Evolutionary conservation across 2,888 invertebrate species (phyloP).

Genomic region (Pachliopta kotzebuea): DNA sequence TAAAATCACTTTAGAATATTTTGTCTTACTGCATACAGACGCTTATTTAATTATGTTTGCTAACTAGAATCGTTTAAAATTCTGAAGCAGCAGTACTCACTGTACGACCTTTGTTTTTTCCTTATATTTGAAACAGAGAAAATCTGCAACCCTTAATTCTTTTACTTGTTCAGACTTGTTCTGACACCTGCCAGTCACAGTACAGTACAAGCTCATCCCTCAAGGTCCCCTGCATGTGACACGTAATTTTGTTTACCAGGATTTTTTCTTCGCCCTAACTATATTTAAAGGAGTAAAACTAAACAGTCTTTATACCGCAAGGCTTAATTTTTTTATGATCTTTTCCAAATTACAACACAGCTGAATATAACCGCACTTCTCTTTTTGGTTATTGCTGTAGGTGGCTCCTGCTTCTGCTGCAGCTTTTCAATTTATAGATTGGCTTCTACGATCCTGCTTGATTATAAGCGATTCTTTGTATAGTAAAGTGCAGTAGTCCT

Average conservation of each 20-base stretch:
- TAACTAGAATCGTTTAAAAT: background rate
- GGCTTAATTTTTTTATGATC: background rate
- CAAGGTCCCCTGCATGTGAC: background rate
- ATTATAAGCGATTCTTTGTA: too few relatives aligned
- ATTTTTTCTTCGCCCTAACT: background rate
- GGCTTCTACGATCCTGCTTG: too few relatives aligned
- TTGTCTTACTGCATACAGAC: too few relatives aligned
- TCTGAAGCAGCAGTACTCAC: background rate
- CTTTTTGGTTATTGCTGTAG: too few relatives aligned
- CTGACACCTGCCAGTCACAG: constrained; percentile 13
- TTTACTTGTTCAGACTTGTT: constrained; percentile 8
- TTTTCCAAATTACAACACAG: background rate
- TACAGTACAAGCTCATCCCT: constrained; percentile 2
- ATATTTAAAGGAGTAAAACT: background rate
- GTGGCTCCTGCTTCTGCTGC: background rate
- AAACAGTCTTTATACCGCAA: too few relatives aligned
- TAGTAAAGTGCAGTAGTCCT: too few relatives aligned
- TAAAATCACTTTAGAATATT: too few relatives aligned
- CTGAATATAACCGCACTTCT: background rate
- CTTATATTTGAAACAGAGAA: background rate
- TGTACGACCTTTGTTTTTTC: background rate
- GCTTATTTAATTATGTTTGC: background rate
- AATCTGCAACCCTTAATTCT: background rate
- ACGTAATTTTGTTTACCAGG: background rate
- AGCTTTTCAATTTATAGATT: background rate